Conservation (phyloP, 1,140 invertebrate species). For the Drosophila azteca region DNA sequence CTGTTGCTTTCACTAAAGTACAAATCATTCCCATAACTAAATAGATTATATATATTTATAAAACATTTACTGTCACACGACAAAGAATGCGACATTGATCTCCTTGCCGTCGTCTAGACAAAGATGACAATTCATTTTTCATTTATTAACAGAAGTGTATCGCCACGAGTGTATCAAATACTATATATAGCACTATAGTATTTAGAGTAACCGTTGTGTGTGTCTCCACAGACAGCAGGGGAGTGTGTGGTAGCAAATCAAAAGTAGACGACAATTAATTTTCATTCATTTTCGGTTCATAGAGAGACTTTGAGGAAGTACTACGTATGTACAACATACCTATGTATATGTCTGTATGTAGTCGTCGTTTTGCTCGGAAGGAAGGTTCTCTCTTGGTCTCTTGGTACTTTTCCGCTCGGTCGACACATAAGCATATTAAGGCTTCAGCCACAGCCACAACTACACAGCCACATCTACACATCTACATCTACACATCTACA, state of each 20-base stretch:
- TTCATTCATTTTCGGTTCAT: slow-evolving; percentile 23
- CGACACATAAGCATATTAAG: slow-evolving; percentile 51
- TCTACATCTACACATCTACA: not conserved
- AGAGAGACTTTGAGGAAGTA: not conserved
- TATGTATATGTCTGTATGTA: no score
- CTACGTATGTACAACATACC: no score
- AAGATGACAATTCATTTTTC: slow-evolving; percentile 29
- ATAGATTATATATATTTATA: no score
- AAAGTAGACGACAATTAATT: slow-evolving; percentile 2
- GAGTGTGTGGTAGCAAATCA: not conserved
- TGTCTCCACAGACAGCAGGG: slow-evolving; percentile 12
- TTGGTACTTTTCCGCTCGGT: slow-evolving; percentile 35
- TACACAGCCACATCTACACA: not conserved
- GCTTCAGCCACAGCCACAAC: not conserved
- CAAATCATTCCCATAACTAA: no score
- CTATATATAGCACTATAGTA: not conserved
- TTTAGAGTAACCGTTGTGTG: slow-evolving; percentile 12
- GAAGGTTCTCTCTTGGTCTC: no score
- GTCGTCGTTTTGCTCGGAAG: no score
- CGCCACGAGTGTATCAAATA: not conserved
- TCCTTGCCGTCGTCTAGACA: slow-evolving; percentile 26
- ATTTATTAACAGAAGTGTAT: not conserved
- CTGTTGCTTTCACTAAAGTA: no score
- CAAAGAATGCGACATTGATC: no score
- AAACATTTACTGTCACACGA: no score